Percentiles rank a stretch among this genome's conserved stretches.
These are phyloP conservation scores for Antheraea pernyi DNA, from an alignment of 1,140 invertebrate genomes.

Conservation along the genomic window DNA sequence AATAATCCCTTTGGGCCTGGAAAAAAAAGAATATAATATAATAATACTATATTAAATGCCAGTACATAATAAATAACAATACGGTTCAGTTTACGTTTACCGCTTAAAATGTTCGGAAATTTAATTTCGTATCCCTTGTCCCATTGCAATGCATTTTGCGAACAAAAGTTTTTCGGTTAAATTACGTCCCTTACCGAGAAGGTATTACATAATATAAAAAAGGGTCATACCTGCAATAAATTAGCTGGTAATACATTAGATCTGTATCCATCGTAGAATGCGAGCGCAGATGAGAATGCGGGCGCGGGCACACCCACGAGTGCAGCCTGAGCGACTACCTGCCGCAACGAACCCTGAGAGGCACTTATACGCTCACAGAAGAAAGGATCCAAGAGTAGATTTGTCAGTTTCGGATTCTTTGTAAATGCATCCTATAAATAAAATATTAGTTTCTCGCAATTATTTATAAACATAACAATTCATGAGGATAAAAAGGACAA, in stretches of 20 bases:
- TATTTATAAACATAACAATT: no score
- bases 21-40: conserved; percentile 38
- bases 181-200: not conserved
- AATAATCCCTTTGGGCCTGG: conserved; percentile 98
- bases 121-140: not conserved
- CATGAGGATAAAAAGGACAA: no score
- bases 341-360: conserved; percentile 87
- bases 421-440: conserved; percentile 90
- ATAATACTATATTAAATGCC: not conserved
- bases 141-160: no score
- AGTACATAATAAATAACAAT: not conserved
- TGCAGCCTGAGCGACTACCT: conserved; percentile 83
- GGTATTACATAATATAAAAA: conserved; percentile 6
- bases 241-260: conserved; percentile 92
- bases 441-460: no score
- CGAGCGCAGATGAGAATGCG: conserved; percentile 94
- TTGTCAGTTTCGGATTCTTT: conserved; percentile 92
- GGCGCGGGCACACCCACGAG: conserved; percentile 94
- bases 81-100: not conserved
- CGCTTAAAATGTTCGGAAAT: not conserved
- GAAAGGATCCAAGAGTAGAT: conserved; percentile 97
- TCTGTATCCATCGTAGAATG: conserved; percentile 98
- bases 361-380: conserved; percentile 92
- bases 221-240: conserved; percentile 86
- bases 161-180: conserved; percentile 32